Evolutionary conservation across 1,140 invertebrate species (phyloP), one percentile per base, ranked within the genome.

Genomic region (Microplitis mediator): DNA sequence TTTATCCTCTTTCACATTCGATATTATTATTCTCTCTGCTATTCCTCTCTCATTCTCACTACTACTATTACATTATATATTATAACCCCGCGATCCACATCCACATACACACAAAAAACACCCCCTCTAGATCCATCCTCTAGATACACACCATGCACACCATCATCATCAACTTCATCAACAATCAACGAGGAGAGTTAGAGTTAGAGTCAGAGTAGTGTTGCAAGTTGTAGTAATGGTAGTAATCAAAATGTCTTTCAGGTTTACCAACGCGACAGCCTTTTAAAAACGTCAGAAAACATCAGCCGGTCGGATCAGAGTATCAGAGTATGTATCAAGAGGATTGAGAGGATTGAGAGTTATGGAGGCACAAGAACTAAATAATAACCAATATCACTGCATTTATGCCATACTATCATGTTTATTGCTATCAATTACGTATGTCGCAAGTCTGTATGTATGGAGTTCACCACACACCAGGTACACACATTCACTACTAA

Each of bases 381-480:
- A 32, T 75, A 82, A 79, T 79, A 78, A 62, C 72, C 76, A 82
- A 71, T 79, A 77, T 56, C 76, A 76, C 73, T 86, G 85, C 73
- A 69, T 78, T 32, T 75, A 71, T 64, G 82, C 90, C 34, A 86
- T 91, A 69, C 80, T 86, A 66, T 89, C 92, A 79, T 94, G 93
- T 85, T 86, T 95, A 74, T 85, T 91, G 65, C 88, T 95, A 73
- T 93, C 94, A 4, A 78, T 93, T 72, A 85, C 91, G 34, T 96
- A 94, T 88, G 93, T 96, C 69, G 91, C 90, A 23, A 95, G 94
- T 85, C 89, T 96, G 56, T 95, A 96, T 82, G 89, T 96, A 65
- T 95, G 95, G 94, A 92, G 90, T 74, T 91, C 90, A 31, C 90
- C 90, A 75, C 88, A 92, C 75, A 89, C 89, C 86, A 93, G 92